Percentiles rank a stretch among this genome's conserved stretches.
Conservation (phyloP, 1,140 invertebrate genomes). For the Brachionus calyciflorus region DNA sequence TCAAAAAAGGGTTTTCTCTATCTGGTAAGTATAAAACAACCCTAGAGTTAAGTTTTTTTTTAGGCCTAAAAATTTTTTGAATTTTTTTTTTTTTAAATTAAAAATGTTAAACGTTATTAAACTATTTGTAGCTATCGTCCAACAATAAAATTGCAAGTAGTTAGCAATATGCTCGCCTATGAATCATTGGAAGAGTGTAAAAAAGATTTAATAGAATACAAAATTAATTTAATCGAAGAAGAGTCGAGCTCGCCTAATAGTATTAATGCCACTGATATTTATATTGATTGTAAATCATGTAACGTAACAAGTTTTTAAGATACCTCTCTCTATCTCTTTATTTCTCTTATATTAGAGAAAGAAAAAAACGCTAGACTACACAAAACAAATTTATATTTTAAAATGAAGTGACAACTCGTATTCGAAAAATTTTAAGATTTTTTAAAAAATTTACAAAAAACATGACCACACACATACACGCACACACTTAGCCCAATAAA, state of each 20-base stretch:
- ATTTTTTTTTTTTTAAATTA: not conserved
- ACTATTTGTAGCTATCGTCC: constrained; percentile 40
- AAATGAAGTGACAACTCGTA: too few relatives aligned
- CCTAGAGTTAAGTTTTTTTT: too few relatives aligned
- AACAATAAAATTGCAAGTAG: constrained; percentile 22
- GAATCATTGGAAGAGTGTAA: constrained; percentile 44
- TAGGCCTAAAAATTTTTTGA: too few relatives aligned
- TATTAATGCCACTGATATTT: not conserved
- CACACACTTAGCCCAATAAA: too few relatives aligned
- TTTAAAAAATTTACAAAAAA: too few relatives aligned
- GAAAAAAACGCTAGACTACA: too few relatives aligned
- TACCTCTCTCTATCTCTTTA: not conserved
- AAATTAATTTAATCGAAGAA: constrained; percentile 43
- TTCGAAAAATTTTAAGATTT: too few relatives aligned
- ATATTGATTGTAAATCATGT: constrained; percentile 37
- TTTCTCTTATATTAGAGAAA: too few relatives aligned
- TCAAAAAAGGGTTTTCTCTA: too few relatives aligned
- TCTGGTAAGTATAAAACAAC: too few relatives aligned
- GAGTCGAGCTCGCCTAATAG: constrained; percentile 14
- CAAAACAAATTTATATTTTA: too few relatives aligned
- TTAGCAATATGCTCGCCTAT: constrained; percentile 30
- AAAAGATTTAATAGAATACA: constrained; percentile 38
- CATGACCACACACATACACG: too few relatives aligned
- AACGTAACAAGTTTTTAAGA: constrained; percentile 31
- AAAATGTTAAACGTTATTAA: constrained; percentile 2